These are phyloP conservation scores for Philotrypesis tridentata DNA, from an alignment of 1,140 invertebrate species.

Conservation along the genomic window DNA sequence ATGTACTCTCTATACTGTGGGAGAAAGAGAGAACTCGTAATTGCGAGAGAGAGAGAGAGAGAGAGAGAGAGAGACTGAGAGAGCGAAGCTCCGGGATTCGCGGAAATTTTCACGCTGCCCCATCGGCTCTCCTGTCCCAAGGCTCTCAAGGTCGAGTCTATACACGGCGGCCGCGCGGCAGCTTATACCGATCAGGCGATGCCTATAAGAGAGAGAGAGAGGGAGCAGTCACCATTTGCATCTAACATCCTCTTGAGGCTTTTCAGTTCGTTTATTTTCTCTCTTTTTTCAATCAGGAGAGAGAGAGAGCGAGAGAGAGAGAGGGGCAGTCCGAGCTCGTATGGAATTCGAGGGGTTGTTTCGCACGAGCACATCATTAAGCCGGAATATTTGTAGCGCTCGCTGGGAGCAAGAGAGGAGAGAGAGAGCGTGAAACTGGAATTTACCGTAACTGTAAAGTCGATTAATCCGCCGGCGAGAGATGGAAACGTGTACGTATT, in stretches of 20 bases:
- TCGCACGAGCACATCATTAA: not conserved
- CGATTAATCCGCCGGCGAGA: not conserved
- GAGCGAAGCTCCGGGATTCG: conserved; percentile 16
- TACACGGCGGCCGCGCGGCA: not conserved
- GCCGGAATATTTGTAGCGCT: not conserved
- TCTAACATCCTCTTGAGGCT: not conserved
- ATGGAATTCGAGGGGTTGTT: not conserved
- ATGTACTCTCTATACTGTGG: not conserved
- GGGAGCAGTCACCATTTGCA: conserved; percentile 36
- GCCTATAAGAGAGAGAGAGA: no score
- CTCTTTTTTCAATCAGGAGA: no score
- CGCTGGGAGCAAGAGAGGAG: no score
- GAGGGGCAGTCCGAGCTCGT: no score
- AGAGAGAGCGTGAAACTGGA: not conserved
- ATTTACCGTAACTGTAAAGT: not conserved
- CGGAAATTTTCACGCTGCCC: conserved; percentile 28
- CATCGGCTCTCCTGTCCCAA: conserved; percentile 13
- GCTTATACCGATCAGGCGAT: no score
- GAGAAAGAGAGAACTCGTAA: conserved; percentile 14
- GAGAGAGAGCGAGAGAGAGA: no score
- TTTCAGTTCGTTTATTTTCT: no score
- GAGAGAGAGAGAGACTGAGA: no score
- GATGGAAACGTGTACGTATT: not conserved
- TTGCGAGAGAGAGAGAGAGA: no score
- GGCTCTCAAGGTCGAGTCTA: conserved; percentile 17